These are phyloP conservation scores for Anhinga rufa DNA, from an alignment of 2,113 vertebrate species.

Conservation along the genomic window DNA sequence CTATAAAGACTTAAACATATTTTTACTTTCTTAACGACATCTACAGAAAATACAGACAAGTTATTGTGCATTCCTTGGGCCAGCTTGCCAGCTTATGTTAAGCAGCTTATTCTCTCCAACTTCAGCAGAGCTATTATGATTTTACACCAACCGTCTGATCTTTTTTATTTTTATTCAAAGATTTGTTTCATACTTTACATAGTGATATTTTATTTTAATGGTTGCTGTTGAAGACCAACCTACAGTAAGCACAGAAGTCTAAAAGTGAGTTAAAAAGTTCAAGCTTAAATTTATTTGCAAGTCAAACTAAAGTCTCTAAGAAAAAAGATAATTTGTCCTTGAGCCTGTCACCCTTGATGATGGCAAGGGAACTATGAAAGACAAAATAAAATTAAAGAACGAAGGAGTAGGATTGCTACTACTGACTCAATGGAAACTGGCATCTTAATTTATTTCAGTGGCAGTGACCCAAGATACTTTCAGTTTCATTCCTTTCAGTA, in stretches of 20 bases:
- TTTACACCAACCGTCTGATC: neutral
- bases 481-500: neutral
- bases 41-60: neutral
- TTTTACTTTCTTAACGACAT: neutral
- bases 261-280: neutral
- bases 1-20: neutral
- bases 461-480: neutral
- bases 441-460: conserved; percentile 49
- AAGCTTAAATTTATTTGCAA: neutral
- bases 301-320: neutral
- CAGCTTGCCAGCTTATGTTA: neutral
- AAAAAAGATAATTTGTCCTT: neutral
- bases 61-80: neutral
- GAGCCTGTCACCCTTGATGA: neutral
- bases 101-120: neutral
- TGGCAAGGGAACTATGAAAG: conserved; percentile 14
- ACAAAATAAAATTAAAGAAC: conserved; percentile 8
- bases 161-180: neutral
- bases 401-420: neutral
- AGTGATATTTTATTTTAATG: neutral
- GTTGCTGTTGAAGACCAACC: neutral
- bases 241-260: neutral
- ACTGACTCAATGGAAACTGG: conserved; percentile 9
- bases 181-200: neutral
- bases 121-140: neutral